These are phyloP conservation scores for Mesorhabditis belari DNA, from an alignment of 2,888 invertebrate species.

Conservation along the genomic window DNA sequence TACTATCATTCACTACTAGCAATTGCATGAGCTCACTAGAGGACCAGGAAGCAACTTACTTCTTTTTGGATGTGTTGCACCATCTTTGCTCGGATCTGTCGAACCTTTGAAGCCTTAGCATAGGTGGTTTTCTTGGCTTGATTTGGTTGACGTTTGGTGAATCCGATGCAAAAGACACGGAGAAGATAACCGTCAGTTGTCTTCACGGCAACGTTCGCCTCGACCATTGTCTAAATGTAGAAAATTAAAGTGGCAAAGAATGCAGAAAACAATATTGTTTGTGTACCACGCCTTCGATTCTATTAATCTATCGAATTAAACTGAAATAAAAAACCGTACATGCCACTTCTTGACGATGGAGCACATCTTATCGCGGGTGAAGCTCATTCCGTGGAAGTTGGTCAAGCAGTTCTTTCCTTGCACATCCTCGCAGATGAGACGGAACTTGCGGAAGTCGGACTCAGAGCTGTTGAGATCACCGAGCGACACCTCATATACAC, in stretches of 20 bases:
- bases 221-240: conserved; percentile 77
- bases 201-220: conserved; percentile 93
- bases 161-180: conserved; percentile 95
- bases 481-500: conserved; percentile 94
- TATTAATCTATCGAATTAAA: no score
- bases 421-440: conserved; percentile 92
- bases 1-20: neutral
- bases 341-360: conserved; percentile 99
- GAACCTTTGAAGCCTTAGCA: conserved; percentile 92
- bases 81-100: conserved; percentile 93
- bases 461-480: conserved; percentile 93
- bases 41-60: conserved; percentile 59
- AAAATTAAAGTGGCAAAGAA: no score
- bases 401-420: conserved; percentile 88
- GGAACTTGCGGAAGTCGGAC: conserved; percentile 95
- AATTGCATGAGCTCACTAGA: neutral
- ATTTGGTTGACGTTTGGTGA: conserved; percentile 84
- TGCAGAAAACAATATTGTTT: no score
- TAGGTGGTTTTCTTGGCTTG: conserved; percentile 96
- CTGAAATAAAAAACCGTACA: no score
- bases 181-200: conserved; percentile 94
- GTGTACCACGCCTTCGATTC: no score
- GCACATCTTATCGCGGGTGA: conserved; percentile 95
- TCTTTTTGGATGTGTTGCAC: conserved; percentile 88
- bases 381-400: conserved; percentile 99